Conservation (phyloP, 2,797 vertebrate genomes). For the Pagetopsis macropterus region DNA sequence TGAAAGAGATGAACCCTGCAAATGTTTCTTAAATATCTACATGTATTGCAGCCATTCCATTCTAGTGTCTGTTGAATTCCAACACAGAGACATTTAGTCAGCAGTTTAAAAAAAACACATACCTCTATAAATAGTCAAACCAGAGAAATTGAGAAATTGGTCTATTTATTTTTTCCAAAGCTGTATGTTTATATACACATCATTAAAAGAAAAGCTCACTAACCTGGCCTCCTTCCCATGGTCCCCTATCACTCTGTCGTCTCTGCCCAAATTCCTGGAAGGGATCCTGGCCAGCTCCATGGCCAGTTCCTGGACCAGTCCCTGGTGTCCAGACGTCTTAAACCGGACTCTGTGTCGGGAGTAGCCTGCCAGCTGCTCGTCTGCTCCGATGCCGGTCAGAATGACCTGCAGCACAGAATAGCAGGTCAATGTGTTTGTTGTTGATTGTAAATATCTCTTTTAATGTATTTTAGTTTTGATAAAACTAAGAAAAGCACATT, state of each 20-base stretch:
- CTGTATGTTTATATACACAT: no score
- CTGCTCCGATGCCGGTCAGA: constrained; percentile 94
- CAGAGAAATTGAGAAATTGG: no score
- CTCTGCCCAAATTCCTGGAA: constrained; percentile 93
- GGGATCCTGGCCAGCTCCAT: constrained; percentile 93
- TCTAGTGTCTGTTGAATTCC: no score
- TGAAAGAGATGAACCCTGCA: no score
- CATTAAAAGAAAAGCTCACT: constrained; percentile 3
- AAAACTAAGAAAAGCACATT: not conserved
- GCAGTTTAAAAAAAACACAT: no score
- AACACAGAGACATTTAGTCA: no score
- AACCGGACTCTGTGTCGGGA: constrained; percentile 91
- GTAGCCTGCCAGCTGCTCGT: constrained; percentile 97
- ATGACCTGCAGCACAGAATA: constrained; percentile 82
- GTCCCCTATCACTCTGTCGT: constrained; percentile 93
- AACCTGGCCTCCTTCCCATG: constrained; percentile 96
- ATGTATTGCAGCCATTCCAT: no score
- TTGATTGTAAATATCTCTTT: not conserved
- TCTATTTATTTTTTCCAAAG: no score
- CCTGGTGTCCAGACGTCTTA: constrained; percentile 81
- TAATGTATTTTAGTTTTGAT: not conserved
- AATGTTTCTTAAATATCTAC: no score
- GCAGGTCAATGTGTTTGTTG: not conserved
- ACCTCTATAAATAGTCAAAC: no score
- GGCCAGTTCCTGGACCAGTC: constrained; percentile 88